phyloP scores from a whole-genome alignment of 2,797 vertebrate species.

The Melanotaenia pygmaea region DNA sequence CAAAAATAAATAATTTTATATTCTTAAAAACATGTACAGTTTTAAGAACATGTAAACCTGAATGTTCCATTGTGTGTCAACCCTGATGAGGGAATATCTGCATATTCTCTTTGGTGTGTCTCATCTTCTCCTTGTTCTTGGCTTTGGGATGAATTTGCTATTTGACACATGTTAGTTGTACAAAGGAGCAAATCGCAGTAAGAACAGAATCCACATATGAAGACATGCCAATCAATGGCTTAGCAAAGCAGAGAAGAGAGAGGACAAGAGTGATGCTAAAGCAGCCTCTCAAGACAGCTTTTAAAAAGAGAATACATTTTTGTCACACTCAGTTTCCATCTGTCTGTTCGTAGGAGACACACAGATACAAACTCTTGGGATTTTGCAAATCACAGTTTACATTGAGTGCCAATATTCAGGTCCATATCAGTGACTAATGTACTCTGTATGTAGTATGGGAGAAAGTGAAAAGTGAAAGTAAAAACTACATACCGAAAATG shows the following conservation, averaged over 20 bases:
- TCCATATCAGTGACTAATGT: too few relatives aligned
- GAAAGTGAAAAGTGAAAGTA: too few relatives aligned
- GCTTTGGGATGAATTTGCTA: conserved; percentile 58
- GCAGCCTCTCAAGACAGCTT: conserved; percentile 62
- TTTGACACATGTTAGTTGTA: conserved; percentile 73
- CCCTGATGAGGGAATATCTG: conserved; percentile 11
- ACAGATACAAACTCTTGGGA: conserved; percentile 12
- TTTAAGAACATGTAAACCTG: conserved; percentile 45
- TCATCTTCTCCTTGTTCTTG: conserved; percentile 15
- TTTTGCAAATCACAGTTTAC: background rate
- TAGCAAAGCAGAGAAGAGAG: conserved; percentile 47
- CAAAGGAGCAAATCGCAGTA: conserved; percentile 63
- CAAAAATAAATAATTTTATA: conserved; percentile 19
- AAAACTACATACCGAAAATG: too few relatives aligned
- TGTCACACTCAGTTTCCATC: conserved; percentile 75
- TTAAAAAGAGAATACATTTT: conserved; percentile 77
- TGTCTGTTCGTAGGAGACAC: conserved; percentile 36
- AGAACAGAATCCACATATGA: conserved; percentile 79
- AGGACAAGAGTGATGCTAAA: conserved; percentile 41
- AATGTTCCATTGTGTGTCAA: conserved; percentile 23
- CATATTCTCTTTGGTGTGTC: conserved; percentile 10
- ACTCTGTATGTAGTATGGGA: too few relatives aligned
- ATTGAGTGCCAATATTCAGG: background rate
- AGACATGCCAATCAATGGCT: conserved; percentile 79
- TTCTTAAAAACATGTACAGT: conserved; percentile 28